phyloP scores from a whole-genome alignment of 2,888 invertebrate species.

The Dexiosoma caninum region DNA sequence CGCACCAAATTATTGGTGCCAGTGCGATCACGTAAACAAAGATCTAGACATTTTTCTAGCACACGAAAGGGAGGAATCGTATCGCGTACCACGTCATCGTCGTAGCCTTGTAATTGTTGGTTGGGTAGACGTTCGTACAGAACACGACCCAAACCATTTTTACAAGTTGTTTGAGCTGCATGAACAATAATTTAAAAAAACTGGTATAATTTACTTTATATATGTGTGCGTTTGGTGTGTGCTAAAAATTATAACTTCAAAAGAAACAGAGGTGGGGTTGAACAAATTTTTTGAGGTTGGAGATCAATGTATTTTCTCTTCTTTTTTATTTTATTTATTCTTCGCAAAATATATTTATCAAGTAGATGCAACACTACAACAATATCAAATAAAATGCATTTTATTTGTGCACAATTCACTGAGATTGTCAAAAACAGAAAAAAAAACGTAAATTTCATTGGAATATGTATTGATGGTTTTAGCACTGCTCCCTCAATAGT shows the following conservation, averaged over 20 bases:
- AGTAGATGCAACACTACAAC: too few species aligned
- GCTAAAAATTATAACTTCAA: not conserved
- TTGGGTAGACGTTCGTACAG: constrained; percentile 93
- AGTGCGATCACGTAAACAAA: constrained; percentile 88
- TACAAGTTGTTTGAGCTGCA: constrained; percentile 89
- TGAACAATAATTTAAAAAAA: constrained; percentile 6
- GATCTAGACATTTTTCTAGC: constrained; percentile 91
- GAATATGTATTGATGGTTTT: too few species aligned
- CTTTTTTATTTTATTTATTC: too few species aligned
- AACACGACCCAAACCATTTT: constrained; percentile 91
- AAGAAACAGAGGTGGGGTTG: not conserved
- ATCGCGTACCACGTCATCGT: constrained; percentile 91
- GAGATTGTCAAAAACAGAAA: too few species aligned
- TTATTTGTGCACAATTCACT: too few species aligned
- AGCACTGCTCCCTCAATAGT: too few species aligned
- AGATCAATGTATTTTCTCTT: too few species aligned
- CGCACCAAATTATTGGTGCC: constrained; percentile 88
- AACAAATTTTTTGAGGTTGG: not conserved
- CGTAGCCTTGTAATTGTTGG: constrained; percentile 92
- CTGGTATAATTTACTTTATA: constrained; percentile 5
- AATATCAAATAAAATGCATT: too few species aligned
- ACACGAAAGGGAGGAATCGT: constrained; percentile 91
- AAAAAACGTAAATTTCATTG: too few species aligned
- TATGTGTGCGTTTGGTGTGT: not conserved
- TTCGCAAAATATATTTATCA: too few species aligned